A percentile compares a stretch with the other conserved stretches of the same genome.
These are phyloP conservation scores for Pseudorectes ferrugineus DNA, from an alignment of 2,113 vertebrate genomes.

Conservation along the genomic window DNA sequence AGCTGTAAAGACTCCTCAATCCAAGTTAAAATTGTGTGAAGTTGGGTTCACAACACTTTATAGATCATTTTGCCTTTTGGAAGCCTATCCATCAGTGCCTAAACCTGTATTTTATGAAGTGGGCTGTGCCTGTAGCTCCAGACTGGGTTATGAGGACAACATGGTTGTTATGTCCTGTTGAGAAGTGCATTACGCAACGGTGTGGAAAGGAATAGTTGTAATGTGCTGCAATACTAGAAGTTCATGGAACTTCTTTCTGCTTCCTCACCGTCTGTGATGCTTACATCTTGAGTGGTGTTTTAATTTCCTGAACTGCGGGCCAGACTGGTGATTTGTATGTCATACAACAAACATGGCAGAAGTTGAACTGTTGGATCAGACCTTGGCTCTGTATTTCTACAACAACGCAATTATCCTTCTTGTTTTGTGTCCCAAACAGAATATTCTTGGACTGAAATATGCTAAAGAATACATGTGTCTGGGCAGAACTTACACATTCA, in stretches of 20 bases:
- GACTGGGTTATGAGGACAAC: fast-evolving
- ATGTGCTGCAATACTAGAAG: neutral
- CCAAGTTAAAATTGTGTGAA: neutral
- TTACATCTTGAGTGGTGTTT: neutral
- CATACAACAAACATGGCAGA: neutral
- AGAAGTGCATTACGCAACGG: neutral
- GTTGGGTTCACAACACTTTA: neutral
- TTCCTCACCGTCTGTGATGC: neutral
- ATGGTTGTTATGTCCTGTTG: neutral
- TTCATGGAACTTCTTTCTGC: neutral
- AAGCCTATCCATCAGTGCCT: neutral
- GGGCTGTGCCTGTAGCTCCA: neutral
- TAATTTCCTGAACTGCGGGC: neutral
- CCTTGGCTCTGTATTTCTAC: neutral
- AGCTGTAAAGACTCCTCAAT: neutral
- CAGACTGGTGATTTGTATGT: neutral
- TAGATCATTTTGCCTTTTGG: neutral
- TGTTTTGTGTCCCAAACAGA: fast-evolving
- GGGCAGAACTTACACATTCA: neutral
- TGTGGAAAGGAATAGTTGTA: neutral
- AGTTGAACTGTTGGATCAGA: neutral
- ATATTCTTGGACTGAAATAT: neutral
- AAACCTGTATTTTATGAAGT: neutral
- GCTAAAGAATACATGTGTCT: neutral
- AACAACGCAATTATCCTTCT: neutral